Evolutionary conservation across 2,888 invertebrate species (phyloP), one percentile per base, ranked within the genome.

Genomic region (Eulithis prunata): DNA sequence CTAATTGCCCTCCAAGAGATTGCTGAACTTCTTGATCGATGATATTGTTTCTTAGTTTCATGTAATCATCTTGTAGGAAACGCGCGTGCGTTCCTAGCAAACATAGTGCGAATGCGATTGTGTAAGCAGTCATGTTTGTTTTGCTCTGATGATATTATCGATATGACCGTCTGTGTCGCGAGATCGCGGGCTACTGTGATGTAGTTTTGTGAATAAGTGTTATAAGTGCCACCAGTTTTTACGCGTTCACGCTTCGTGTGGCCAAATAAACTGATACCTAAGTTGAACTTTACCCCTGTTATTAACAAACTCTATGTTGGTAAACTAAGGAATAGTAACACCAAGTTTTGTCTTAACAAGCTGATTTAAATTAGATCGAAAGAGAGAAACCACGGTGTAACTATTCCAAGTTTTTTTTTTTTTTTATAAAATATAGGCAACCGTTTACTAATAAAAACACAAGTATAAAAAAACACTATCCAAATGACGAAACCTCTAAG

Each of bases 1-100:
- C 57, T 12, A 95, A 70, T 55, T 88, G 83, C 0, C 93, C 92
- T 0, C 95, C 95, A 0, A 95, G 75, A 0, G 91, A 82, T 6
- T 81, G 75, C 0, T 81, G 77, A 3, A 86, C 78, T 79, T 95
- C 95, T 59, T 87, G 84, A 12, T 83, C 74, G 1, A 91, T 74
- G 46, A 91, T 60, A 38, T 75, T 75, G 1, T 71, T 73, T 68
- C 88, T 81, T 41, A 78, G 75, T 51, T 71, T 62, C 3, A 63
- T 70, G 70, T 89, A 87, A 14, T 79, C 76, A 5, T 81, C 75
- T 43, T 73, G 55, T 6, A 83, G 61, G 36, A 66, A 65, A 51
- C 80, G 78, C 11, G 64, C 57, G 54, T 55, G 64, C 58, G 53
- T 70, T 59, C 80, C 79, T 80, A 49, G 21, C 21, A 49, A 49